A percentile compares a stretch with the other conserved stretches of the same genome.
Conservation (phyloP, 2,888 invertebrate species). For the Bombylius discolor region DNA sequence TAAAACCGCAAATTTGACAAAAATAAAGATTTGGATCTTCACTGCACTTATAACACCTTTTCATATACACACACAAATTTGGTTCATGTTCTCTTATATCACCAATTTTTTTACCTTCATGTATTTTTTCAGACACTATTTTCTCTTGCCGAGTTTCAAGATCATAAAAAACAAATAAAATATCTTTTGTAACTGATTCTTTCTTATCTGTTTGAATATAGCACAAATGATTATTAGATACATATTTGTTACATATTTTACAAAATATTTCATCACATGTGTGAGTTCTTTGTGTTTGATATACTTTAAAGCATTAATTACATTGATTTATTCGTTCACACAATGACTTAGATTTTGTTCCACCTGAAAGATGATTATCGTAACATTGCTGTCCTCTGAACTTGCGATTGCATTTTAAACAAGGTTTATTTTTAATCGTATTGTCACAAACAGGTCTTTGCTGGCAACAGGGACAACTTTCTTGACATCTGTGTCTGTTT, state of each 20-base stretch:
- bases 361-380: too few relatives aligned
- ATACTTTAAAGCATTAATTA: background rate
- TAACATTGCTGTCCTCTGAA: too few relatives aligned
- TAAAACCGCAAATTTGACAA: too few relatives aligned
- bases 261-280: conserved; percentile 3
- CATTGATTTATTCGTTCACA: background rate
- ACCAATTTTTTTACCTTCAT: background rate
- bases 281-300: background rate
- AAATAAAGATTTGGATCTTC: too few relatives aligned
- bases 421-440: too few relatives aligned
- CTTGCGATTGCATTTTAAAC: too few relatives aligned
- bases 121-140: background rate
- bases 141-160: conserved; percentile 1
- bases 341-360: background rate
- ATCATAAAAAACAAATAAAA: conserved; percentile 3
- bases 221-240: background rate
- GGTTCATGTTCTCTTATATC: too few relatives aligned
- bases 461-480: too few relatives aligned
- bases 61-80: too few relatives aligned
- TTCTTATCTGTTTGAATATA: conserved; percentile 1
- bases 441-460: too few relatives aligned
- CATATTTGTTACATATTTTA: conserved; percentile 1
- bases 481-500: too few relatives aligned
- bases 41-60: too few relatives aligned
- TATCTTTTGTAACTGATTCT: background rate